Evolutionary conservation across 1,140 invertebrate genomes (phyloP).

Genomic region (Pararge aegeria): DNA sequence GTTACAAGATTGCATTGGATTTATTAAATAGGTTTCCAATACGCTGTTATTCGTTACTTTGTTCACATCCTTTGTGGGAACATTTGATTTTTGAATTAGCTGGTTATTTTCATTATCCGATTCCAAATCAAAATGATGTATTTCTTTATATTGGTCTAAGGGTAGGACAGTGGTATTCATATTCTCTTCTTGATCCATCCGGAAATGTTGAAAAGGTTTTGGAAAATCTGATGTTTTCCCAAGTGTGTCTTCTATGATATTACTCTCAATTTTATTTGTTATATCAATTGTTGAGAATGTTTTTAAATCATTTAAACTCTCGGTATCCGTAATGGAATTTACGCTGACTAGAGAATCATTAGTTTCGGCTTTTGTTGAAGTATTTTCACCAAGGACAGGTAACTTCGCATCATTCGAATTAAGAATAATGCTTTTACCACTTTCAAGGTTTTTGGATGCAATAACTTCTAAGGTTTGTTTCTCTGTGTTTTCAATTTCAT

Average conservation of each 20-base stretch:
- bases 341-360: slow-evolving; percentile 2
- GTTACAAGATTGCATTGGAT: neutral
- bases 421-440: neutral
- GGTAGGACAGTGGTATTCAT: neutral
- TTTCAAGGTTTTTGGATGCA: neutral
- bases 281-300: neutral
- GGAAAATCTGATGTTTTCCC: neutral
- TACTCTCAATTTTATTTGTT: neutral
- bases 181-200: neutral
- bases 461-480: neutral
- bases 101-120: neutral
- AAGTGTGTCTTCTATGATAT: neutral
- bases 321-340: slow-evolving; percentile 7
- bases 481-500: slow-evolving; percentile 21
- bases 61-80: neutral
- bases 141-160: neutral
- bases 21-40: neutral
- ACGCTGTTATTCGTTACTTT: neutral
- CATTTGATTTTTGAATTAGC: neutral
- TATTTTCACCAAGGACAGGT: neutral
- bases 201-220: neutral
- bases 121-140: neutral
- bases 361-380: neutral
- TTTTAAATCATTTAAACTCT: neutral
- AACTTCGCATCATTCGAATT: neutral